Percentiles rank a stretch among this genome's conserved stretches.
phyloP scores from a whole-genome alignment of 2,113 vertebrate species.

The Prolemur simus region DNA sequence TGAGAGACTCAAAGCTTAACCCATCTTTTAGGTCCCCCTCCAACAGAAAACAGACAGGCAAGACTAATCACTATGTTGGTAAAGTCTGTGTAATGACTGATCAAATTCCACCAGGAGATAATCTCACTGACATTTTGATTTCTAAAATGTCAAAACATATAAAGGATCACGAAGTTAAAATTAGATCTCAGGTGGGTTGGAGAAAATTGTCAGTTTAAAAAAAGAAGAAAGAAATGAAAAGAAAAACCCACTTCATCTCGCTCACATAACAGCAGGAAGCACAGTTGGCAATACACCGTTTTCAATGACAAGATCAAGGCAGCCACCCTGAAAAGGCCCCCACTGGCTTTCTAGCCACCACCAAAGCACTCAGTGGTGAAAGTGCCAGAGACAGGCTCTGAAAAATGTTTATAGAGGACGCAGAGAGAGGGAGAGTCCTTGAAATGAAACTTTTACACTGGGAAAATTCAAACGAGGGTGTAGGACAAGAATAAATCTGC shows the following conservation, averaged over 20 bases:
- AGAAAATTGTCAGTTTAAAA: conserved; percentile 34
- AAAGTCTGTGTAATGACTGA: conserved; percentile 64
- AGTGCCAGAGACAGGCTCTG: rapidly evolving
- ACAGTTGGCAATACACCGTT: background rate
- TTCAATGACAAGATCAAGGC: background rate
- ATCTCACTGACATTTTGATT: conserved; percentile 53
- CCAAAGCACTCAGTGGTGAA: background rate
- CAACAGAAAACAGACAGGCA: conserved; percentile 61
- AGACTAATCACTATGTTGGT: conserved; percentile 60
- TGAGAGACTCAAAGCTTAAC: background rate
- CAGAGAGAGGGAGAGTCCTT: background rate
- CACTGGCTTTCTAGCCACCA: background rate
- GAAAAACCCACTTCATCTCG: background rate
- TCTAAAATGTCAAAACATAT: conserved; percentile 68
- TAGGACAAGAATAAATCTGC: background rate
- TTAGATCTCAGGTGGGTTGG: conserved; percentile 53
- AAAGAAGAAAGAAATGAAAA: background rate
- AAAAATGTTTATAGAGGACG: background rate
- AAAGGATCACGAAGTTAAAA: conserved; percentile 62
- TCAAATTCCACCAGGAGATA: conserved; percentile 23
- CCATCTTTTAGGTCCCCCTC: background rate
- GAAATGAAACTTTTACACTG: background rate
- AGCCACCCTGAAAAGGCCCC: background rate
- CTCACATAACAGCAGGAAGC: background rate
- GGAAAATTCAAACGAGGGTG: background rate